Percentiles rank a stretch among this genome's conserved stretches.
Evolutionary conservation across 1,140 invertebrate species (phyloP).

Genomic region (Trichomalopsis sarcophagae): DNA sequence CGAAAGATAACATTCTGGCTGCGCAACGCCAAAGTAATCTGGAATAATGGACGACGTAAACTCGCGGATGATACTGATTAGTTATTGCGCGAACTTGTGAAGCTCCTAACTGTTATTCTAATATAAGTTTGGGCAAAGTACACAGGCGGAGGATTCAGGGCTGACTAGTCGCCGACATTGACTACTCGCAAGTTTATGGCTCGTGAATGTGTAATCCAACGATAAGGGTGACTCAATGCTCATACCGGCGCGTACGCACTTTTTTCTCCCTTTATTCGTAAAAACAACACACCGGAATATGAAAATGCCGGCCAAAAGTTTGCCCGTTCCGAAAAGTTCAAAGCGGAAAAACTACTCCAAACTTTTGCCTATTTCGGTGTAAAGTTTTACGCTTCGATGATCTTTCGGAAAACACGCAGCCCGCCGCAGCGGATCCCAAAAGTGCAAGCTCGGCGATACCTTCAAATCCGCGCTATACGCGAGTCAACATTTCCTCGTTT

Average conservation of each 20-base stretch:
- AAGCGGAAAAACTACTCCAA: not conserved
- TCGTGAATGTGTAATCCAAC: not conserved
- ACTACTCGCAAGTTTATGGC: not conserved
- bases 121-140: too few species aligned
- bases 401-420: not conserved
- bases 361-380: not conserved
- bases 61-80: not conserved
- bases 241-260: too few species aligned
- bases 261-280: too few species aligned
- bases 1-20: not conserved
- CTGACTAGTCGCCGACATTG: not conserved
- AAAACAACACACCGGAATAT: not conserved
- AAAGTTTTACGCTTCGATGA: not conserved
- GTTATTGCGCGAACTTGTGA: too few species aligned
- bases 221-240: too few species aligned
- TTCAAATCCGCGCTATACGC: too few species aligned
- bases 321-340: not conserved
- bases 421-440: not conserved
- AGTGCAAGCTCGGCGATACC: not conserved
- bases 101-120: too few species aligned
- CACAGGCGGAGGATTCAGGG: too few species aligned
- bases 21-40: not conserved
- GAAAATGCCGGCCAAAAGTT: not conserved
- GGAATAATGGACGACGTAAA: not conserved
- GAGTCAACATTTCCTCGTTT: not conserved